Evolutionary conservation across 2,888 invertebrate species (phyloP).

Genomic region (Torymus aiolomorphi): DNA sequence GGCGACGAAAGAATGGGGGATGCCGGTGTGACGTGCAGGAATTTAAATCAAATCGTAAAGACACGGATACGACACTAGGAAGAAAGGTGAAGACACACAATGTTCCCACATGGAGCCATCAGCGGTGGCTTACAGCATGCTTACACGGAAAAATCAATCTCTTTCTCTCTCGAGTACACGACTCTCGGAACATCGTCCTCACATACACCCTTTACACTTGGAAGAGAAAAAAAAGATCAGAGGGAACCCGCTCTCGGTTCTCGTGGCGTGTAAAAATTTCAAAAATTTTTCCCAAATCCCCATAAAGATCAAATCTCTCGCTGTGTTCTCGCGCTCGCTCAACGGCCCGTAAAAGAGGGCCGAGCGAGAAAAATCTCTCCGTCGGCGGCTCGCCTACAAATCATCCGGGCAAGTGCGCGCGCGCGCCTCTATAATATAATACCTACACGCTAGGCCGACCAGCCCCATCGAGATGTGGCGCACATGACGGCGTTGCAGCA

Average conservation of each 20-base stretch:
- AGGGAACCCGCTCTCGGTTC: neutral
- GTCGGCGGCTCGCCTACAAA: constrained; percentile 19
- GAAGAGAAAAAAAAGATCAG: constrained; percentile 16
- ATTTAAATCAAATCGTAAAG: no score
- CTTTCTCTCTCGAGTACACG: constrained; percentile 9
- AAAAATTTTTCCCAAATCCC: constrained; percentile 45
- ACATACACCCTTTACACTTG: constrained; percentile 10
- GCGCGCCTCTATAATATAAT: constrained; percentile 36
- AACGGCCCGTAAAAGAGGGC: neutral
- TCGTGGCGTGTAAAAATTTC: neutral
- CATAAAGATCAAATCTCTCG: constrained; percentile 41
- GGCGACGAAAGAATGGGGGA: no score
- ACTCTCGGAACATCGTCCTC: neutral
- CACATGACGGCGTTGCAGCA: neutral
- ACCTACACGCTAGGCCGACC: neutral
- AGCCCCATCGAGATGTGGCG: no score
- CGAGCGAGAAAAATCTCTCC: neutral
- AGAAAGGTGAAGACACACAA: constrained; percentile 2
- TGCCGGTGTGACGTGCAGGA: no score
- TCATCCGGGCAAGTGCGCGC: constrained; percentile 25
- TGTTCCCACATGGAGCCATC: constrained; percentile 29
- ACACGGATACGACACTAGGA: no score
- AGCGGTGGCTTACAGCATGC: neutral
- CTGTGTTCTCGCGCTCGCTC: neutral
- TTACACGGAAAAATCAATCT: constrained; percentile 30